Evolutionary conservation across 2,888 invertebrate species (phyloP).

Genomic region (Lepas anatifera): DNA sequence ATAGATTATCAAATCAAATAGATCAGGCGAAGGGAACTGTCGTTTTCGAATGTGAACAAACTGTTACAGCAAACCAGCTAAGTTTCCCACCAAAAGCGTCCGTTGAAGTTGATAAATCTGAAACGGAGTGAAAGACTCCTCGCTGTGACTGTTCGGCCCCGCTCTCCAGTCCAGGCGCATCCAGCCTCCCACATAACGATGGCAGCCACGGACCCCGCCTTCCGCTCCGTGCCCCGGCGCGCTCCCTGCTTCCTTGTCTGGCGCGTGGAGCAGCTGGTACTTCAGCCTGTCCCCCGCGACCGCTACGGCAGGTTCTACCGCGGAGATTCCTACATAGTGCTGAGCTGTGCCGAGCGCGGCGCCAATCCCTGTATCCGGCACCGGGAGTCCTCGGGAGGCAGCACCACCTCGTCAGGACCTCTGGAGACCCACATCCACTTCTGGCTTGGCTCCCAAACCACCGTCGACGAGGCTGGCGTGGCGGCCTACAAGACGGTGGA

Average conservation of each 20-base stretch:
- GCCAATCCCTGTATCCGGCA: too few species aligned
- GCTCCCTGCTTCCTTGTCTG: constrained; percentile 71
- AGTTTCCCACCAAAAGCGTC: too few species aligned
- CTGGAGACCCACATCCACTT: constrained; percentile 78
- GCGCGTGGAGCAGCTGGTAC: constrained; percentile 71
- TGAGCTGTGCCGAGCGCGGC: constrained; percentile 48
- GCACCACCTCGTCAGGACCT: constrained; percentile 35
- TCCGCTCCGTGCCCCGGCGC: constrained; percentile 64
- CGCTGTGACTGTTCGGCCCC: too few species aligned
- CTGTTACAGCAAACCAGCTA: too few species aligned
- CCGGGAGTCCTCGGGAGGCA: neutral
- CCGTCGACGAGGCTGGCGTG: constrained; percentile 65
- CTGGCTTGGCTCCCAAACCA: constrained; percentile 68
- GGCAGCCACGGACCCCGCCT: constrained; percentile 43
- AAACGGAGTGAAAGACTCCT: too few species aligned
- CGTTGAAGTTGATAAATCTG: too few species aligned
- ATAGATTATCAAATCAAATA: too few species aligned
- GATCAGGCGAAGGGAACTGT: too few species aligned
- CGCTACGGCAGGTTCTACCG: constrained; percentile 72
- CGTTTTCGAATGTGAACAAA: too few species aligned
- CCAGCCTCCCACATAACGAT: too few species aligned
- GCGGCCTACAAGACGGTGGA: constrained; percentile 79
- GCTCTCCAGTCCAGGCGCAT: too few species aligned
- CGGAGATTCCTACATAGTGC: constrained; percentile 71
- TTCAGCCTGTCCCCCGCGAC: constrained; percentile 58